Base-by-base conservation (phyloP, 2,797 vertebrate species). In the Salmo trutta region DNA sequence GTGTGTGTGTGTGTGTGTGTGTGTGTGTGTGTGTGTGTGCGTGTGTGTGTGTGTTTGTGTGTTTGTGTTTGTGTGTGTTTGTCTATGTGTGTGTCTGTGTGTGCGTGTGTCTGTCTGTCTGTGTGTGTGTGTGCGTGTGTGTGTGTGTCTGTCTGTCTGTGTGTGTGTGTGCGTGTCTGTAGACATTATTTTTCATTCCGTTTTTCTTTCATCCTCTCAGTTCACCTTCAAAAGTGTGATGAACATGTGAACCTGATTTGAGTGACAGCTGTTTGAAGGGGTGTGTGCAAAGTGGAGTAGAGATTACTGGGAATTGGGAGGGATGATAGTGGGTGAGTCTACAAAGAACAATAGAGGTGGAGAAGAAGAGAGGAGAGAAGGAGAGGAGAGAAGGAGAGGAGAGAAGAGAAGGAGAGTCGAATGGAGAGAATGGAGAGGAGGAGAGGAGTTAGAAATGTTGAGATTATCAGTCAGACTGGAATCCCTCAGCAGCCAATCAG, bases 401-500 rank as follows among this genome's bases (percentile, higher is more conserved):
- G 31, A 71, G 41, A 3, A 47, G 41, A 47, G 41, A 41, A 41
- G 8, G 41, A 41, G 8, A 41, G 41, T 8, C 8, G 41, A 41
- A 41, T 41, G 41, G 41, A 41, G 41, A 47, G 41, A 47, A 47
- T 47, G 41, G 12, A 47, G 68, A 21, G 36, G 10, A 21, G 7
- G 41, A 24, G 69, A n/a, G 15, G 21, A 47, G 41, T 16, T n/a
- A 41, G 36, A 51, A 88, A 84, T 67, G 8, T 24, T 27, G 71
- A 81, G 74, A 82, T 74, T 72, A 16, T 29, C 47, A 47, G 41
- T 53, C 69, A 71, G 82, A 84, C 27, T 87, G 88, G 88, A 83
- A 90, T 90, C 87, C 88, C 83, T 87, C 82, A 86, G 85, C 88
- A 90, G 89, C 88, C 86, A 91, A 89, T 90, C 87, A 86, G 83